Evolutionary conservation across 1,140 invertebrate genomes (phyloP).

Genomic region (Apis laboriosa): DNA sequence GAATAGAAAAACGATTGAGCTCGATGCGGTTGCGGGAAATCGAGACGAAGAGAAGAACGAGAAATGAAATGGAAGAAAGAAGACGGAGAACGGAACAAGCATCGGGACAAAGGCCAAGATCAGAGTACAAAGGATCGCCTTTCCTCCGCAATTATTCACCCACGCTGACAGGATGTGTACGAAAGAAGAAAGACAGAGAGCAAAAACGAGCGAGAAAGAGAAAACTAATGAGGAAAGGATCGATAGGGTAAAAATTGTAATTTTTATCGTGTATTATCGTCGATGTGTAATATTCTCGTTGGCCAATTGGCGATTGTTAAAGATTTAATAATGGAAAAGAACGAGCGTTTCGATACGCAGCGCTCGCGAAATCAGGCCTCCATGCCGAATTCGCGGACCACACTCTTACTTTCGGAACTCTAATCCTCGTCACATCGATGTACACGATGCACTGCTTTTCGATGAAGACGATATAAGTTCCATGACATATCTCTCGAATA

Average conservation of each 20-base stretch:
- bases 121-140: constrained; percentile 34
- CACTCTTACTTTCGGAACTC: constrained; percentile 8
- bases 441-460: constrained; percentile 2
- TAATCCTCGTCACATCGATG: constrained; percentile 6
- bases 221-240: background rate
- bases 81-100: constrained; percentile 22
- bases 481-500: background rate
- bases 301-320: background rate
- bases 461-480: background rate
- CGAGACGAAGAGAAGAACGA: constrained; percentile 9
- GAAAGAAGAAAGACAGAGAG: constrained; percentile 7
- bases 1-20: constrained; percentile 20
- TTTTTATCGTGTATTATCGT: constrained; percentile 26
- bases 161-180: constrained; percentile 5
- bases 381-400: background rate
- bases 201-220: background rate
- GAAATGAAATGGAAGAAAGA: background rate
- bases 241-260: constrained; percentile 25
- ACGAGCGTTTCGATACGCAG: background rate
- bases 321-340: constrained; percentile 1
- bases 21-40: constrained; percentile 2
- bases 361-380: background rate
- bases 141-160: constrained; percentile 39
- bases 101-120: constrained; percentile 32
- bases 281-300: too few relatives aligned